Percentiles rank a stretch among this genome's conserved stretches.
phyloP scores from a whole-genome alignment of 2,888 invertebrate genomes.

The Heteropelma amictum region DNA sequence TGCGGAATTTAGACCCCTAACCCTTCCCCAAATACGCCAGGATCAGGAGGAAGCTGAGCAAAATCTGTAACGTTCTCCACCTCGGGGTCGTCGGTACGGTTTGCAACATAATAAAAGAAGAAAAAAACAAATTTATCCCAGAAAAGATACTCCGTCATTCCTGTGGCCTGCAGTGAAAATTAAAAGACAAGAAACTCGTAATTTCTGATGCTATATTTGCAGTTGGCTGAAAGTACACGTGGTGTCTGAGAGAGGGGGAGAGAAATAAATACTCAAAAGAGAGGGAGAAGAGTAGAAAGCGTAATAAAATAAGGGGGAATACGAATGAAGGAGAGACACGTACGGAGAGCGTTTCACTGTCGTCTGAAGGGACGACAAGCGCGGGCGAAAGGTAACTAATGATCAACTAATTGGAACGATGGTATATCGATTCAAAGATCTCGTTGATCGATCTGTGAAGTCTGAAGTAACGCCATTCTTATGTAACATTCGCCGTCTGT shows the following conservation, averaged over 20 bases:
- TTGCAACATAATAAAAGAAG: too few relatives aligned
- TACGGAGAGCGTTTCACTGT: conserved; percentile 26
- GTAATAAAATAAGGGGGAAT: background rate
- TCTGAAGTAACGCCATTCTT: conserved; percentile 34
- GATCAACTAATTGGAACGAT: conserved; percentile 69
- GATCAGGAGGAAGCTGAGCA: too few relatives aligned
- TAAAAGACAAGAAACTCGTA: background rate
- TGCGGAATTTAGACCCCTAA: too few relatives aligned
- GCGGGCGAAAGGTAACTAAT: conserved; percentile 49
- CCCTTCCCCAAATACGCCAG: background rate
- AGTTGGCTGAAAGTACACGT: background rate
- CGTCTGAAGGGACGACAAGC: conserved; percentile 49
- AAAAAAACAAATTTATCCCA: too few relatives aligned
- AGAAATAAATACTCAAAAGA: background rate
- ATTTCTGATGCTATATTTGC: background rate
- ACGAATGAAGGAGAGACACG: background rate
- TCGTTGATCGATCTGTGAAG: conserved; percentile 63
- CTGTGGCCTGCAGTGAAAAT: too few relatives aligned
- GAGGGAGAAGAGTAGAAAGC: background rate
- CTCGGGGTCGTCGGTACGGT: too few relatives aligned
- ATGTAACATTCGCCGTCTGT: conserved; percentile 36
- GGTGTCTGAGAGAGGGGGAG: background rate
- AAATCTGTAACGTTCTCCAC: too few relatives aligned
- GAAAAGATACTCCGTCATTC: too few relatives aligned
- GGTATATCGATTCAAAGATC: conserved; percentile 68